Conservation (phyloP, 2,797 vertebrate species). For the Manis crassicaudata region DNA sequence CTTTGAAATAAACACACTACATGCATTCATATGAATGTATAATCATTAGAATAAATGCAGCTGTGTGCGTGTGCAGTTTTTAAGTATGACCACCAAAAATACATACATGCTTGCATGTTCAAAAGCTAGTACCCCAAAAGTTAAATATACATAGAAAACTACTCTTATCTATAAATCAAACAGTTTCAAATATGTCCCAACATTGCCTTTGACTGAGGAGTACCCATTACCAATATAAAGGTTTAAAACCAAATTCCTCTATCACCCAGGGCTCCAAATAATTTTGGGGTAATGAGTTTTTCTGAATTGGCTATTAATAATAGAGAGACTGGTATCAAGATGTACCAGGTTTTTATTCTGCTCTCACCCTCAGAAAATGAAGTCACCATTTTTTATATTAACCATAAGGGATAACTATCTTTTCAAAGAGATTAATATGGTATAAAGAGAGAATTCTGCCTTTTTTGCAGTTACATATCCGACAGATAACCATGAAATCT, state of each 20-base stretch:
- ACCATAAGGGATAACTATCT: constrained; percentile 7
- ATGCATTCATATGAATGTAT: constrained; percentile 76
- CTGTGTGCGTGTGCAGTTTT: constrained; percentile 60
- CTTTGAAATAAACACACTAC: constrained; percentile 80
- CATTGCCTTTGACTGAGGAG: background rate
- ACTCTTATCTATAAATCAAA: constrained; percentile 15
- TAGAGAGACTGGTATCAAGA: background rate
- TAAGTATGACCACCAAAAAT: constrained; percentile 76
- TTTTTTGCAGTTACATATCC: background rate
- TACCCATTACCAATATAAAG: background rate
- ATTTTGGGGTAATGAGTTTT: background rate
- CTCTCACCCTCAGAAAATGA: constrained; percentile 10
- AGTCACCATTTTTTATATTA: background rate
- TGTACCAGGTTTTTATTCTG: background rate
- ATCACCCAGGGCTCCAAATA: background rate
- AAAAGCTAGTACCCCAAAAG: constrained; percentile 45
- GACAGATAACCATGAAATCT: background rate
- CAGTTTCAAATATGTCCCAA: background rate
- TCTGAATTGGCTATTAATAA: background rate
- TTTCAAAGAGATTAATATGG: constrained; percentile 15
- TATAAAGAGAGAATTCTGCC: background rate
- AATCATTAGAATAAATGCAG: constrained; percentile 79
- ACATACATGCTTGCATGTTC: constrained; percentile 67
- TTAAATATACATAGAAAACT: constrained; percentile 27
- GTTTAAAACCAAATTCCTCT: constrained; percentile 39